phyloP scores from a whole-genome alignment of 2,888 invertebrate genomes.

The Oxystoma pomonae region DNA sequence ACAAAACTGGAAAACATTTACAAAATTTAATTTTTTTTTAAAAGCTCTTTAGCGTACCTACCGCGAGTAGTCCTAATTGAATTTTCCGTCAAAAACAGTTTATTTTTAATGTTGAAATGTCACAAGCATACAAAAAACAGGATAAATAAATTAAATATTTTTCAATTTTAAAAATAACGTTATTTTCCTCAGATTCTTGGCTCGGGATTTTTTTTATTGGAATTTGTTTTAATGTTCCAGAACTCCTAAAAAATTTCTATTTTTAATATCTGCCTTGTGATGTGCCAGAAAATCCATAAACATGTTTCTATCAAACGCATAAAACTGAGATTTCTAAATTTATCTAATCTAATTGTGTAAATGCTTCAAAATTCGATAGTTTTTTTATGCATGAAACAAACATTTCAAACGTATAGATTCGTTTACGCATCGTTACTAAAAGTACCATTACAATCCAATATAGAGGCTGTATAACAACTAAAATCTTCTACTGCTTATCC shows the following conservation, averaged over 20 bases:
- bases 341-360: background rate
- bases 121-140: background rate
- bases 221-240: background rate
- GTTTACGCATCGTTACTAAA: too few species aligned
- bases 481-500: too few species aligned
- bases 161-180: background rate
- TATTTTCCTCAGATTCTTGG: background rate
- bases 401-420: too few species aligned
- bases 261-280: background rate
- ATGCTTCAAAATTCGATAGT: background rate
- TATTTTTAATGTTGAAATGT: too few species aligned
- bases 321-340: background rate
- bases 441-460: too few species aligned
- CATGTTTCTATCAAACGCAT: background rate
- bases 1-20: too few species aligned
- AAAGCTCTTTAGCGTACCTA: too few species aligned
- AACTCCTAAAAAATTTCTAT: background rate
- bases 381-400: too few species aligned
- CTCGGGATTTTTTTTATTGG: background rate
- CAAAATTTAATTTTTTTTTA: too few species aligned
- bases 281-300: background rate
- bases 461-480: too few species aligned
- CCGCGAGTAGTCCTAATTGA: too few species aligned
- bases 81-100: too few species aligned
- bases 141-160: background rate